These are phyloP conservation scores for Oryzias sinensis DNA, from an alignment of 2,797 vertebrate species.

Conservation along the genomic window DNA sequence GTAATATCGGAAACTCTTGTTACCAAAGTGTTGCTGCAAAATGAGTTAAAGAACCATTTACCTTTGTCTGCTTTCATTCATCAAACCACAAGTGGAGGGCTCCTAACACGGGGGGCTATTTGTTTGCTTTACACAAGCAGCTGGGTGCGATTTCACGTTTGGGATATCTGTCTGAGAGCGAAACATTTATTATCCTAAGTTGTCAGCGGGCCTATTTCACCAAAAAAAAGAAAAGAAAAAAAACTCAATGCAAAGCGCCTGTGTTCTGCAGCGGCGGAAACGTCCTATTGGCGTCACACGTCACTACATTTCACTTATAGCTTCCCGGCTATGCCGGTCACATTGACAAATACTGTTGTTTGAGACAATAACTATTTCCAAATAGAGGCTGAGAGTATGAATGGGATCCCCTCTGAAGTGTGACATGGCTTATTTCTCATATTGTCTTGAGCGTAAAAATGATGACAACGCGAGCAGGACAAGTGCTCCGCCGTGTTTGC, in stretches of 20 bases:
- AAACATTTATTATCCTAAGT: conserved; percentile 93
- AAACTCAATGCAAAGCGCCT: conserved; percentile 65
- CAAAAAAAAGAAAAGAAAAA: conserved; percentile 32
- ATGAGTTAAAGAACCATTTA: conserved; percentile 96
- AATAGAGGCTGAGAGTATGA: conserved; percentile 53
- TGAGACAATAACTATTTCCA: conserved; percentile 71
- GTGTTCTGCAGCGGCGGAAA: conserved; percentile 60
- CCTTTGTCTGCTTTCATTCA: conserved; percentile 94
- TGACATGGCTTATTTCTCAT: conserved; percentile 68
- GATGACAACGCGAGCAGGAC: conserved; percentile 52
- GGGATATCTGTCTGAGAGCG: conserved; percentile 94
- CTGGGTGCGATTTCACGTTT: conserved; percentile 97
- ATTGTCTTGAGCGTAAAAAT: conserved; percentile 50
- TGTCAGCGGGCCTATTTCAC: conserved; percentile 88
- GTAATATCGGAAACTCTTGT: conserved; percentile 78
- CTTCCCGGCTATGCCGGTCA: conserved; percentile 48
- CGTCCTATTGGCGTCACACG: conserved; percentile 68
- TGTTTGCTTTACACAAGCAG: conserved; percentile 97
- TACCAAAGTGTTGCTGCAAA: conserved; percentile 86
- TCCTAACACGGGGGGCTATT: conserved; percentile 88
- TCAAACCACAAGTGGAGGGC: conserved; percentile 91
- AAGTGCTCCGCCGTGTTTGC: conserved; percentile 49
- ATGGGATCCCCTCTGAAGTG: conserved; percentile 57
- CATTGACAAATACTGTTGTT: conserved; percentile 74
- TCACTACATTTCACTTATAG: conserved; percentile 70